phyloP scores from a whole-genome alignment of 2,113 vertebrate genomes.

The Nymphicus hollandicus region DNA sequence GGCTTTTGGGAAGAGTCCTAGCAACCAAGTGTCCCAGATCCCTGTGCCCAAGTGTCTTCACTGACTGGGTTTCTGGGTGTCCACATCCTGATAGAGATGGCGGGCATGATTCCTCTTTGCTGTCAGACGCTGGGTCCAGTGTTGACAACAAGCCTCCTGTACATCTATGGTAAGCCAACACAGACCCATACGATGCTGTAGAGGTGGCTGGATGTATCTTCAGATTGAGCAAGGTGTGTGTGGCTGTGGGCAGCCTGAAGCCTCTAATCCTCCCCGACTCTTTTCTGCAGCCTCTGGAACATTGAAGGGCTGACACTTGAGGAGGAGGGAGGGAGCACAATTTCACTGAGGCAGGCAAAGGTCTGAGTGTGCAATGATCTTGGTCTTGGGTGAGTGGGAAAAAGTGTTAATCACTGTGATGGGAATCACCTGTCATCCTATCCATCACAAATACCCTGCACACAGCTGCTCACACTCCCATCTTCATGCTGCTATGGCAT shows the following conservation, averaged over 20 bases:
- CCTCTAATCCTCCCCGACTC: background rate
- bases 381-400: background rate
- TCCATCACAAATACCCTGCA: background rate
- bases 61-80: background rate
- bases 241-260: background rate
- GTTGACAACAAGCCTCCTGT: background rate
- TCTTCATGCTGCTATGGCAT: background rate
- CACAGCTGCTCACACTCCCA: background rate
- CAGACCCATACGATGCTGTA: accelerated
- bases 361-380: accelerated
- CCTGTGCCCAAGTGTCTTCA: background rate
- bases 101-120: background rate
- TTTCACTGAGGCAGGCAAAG: background rate
- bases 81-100: background rate
- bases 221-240: accelerated
- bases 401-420: background rate
- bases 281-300: background rate
- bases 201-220: accelerated
- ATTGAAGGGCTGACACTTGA: background rate
- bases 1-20: background rate
- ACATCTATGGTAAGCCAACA: accelerated
- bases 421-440: background rate
- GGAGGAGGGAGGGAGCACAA: background rate
- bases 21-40: background rate
- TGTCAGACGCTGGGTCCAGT: accelerated